phyloP scores from a whole-genome alignment of 2,797 vertebrate species.

The Helarctos malayanus region DNA sequence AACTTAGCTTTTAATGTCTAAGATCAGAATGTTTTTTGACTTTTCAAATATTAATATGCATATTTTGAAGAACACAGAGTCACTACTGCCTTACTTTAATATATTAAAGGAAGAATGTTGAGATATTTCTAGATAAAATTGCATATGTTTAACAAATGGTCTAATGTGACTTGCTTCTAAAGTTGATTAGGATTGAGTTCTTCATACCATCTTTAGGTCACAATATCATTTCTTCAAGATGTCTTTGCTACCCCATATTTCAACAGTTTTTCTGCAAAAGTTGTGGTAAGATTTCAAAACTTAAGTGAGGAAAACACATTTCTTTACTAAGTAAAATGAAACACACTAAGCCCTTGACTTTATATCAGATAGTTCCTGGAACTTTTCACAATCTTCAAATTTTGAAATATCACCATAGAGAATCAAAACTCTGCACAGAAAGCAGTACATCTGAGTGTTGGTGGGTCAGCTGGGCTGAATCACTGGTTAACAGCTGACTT shows the following conservation, averaged over 20 bases:
- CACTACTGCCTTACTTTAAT: background rate
- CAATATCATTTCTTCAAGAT: constrained; percentile 49
- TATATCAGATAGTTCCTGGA: constrained; percentile 48
- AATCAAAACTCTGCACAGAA: background rate
- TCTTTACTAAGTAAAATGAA: constrained; percentile 75
- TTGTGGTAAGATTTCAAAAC: constrained; percentile 50
- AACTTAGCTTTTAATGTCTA: constrained; percentile 61
- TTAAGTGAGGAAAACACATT: constrained; percentile 65
- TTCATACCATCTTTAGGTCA: constrained; percentile 40
- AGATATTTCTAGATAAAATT: background rate
- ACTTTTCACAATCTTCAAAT: constrained; percentile 31
- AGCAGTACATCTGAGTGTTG: background rate
- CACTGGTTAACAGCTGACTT: background rate
- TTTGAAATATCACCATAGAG: constrained; percentile 34
- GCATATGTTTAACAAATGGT: background rate
- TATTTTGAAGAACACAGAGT: background rate
- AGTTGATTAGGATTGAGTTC: background rate
- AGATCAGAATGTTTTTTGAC: constrained; percentile 57
- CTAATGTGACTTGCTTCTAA: constrained; percentile 29
- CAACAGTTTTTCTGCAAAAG: constrained; percentile 54
- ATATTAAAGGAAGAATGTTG: background rate
- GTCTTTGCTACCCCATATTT: constrained; percentile 41
- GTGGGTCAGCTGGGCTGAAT: background rate
- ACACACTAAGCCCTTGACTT: constrained; percentile 60
- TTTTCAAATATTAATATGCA: constrained; percentile 17